Base-by-base conservation (phyloP, 2,797 vertebrate species). In the Bradypodion pumilum region DNA sequence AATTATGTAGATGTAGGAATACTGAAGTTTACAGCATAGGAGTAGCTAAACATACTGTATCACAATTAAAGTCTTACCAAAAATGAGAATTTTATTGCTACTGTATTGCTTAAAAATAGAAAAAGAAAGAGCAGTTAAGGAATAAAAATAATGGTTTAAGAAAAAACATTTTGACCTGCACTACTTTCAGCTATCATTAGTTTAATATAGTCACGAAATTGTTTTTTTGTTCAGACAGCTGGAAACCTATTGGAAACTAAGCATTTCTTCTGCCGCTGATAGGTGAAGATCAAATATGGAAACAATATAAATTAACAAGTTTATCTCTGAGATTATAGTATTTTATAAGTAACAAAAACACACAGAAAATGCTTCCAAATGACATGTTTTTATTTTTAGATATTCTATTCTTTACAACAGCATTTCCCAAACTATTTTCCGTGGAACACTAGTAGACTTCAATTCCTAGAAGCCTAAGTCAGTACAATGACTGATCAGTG, bases 361-460 rank as follows among this genome's bases (percentile, higher is more conserved):
- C 78, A 79, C 32, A 27, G 60, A 63, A 63, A 78, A 63, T 78
- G 21, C 44, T 68, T 79, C 62, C n/a, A 66, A n/a, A 78, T 3
- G 27, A 60, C 25, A 3, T 27, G 1, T 78, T n/a, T 37, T 60
- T 27, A 63, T 66, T 68, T 49, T 7, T n/a, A 68, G 29, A 21
- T 29, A 1, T 59, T 52, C 44, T 12, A 37, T n/a, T 4, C 68
- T 23, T n/a, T 59, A 40, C 40, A 19, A 42, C 40, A 83, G 49
- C 40, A 19, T 56, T 19, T 56, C 52, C n/a, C 13, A 66, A 25
- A n/a, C n/a, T n/a, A n/a, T n/a, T n/a, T n/a, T n/a, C n/a, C n/a
- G n/a, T n/a, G n/a, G n/a, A n/a, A n/a, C n/a, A n/a, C n/a, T n/a
- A n/a, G n/a, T n/a, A n/a, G n/a, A n/a, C n/a, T n/a, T n/a, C n/a